These are phyloP conservation scores for Bufo gargarizans DNA, from an alignment of 2,113 vertebrate species.

Conservation along the genomic window DNA sequence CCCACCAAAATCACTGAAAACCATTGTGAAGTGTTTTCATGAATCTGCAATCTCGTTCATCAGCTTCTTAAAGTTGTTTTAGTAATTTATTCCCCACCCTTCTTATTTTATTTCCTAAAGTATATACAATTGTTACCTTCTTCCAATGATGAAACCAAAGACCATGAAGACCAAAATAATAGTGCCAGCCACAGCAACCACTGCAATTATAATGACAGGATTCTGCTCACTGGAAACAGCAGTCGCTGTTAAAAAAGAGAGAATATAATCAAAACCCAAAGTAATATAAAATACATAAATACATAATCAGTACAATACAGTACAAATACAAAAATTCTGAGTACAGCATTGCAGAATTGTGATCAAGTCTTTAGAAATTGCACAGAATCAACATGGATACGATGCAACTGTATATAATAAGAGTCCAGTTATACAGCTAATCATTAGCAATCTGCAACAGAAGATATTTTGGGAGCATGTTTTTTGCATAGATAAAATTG, in stretches of 20 bases:
- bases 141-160: conserved; percentile 98
- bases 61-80: no score
- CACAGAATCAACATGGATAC: no score
- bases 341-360: no score
- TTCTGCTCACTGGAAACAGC: conserved; percentile 97
- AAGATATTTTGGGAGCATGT: neutral
- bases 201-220: conserved; percentile 97
- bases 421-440: neutral
- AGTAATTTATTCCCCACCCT: neutral
- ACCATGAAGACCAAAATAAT: conserved; percentile 99
- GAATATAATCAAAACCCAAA: no score
- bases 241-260: conserved; percentile 76
- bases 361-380: no score
- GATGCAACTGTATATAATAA: no score
- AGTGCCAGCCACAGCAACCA: conserved; percentile 97
- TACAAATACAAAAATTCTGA: no score
- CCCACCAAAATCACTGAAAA: no score
- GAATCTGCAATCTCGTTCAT: no score
- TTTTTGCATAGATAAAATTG: neutral
- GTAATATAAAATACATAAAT: no score
- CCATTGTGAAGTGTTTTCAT: no score
- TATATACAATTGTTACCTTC: conserved; percentile 83
- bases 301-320: no score
- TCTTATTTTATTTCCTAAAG: neutral
- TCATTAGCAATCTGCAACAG: neutral